Evolutionary conservation across 2,888 invertebrate species (phyloP).

Genomic region (Seira ritae): DNA sequence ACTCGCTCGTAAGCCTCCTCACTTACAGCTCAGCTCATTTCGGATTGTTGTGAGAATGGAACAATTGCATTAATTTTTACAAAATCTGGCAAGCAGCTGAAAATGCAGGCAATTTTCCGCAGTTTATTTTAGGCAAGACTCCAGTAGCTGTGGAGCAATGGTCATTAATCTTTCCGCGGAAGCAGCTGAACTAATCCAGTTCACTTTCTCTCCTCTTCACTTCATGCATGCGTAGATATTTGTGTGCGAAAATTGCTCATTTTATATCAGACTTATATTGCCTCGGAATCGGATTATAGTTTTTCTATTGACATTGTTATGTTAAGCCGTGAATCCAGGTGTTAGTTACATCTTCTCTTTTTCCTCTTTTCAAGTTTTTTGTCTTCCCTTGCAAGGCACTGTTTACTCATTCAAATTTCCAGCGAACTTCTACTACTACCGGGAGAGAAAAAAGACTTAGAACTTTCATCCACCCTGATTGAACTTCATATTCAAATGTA

Average conservation of each 20-base stretch:
- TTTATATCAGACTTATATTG: slow-evolving; percentile 6
- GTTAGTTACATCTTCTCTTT: slow-evolving; percentile 8
- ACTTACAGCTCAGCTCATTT: background rate
- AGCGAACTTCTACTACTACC: too few species aligned
- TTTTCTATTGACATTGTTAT: background rate
- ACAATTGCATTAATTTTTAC: slow-evolving; percentile 8
- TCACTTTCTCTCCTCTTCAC: background rate
- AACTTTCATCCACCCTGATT: slow-evolving; percentile 15
- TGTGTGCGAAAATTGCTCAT: background rate
- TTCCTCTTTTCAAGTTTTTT: slow-evolving; percentile 23
- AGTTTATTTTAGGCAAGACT: slow-evolving; percentile 35
- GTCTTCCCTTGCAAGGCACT: slow-evolving; percentile 10
- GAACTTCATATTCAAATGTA: slow-evolving; percentile 1
- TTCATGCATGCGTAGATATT: background rate
- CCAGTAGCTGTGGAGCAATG: slow-evolving; percentile 37
- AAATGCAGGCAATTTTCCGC: slow-evolving; percentile 19
- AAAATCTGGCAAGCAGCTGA: slow-evolving; percentile 34
- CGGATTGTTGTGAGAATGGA: background rate
- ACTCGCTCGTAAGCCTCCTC: background rate
- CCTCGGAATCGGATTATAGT: background rate
- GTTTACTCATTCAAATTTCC: slow-evolving; percentile 15
- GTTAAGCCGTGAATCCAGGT: slow-evolving; percentile 17
- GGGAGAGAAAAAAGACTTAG: background rate
- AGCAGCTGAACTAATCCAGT: slow-evolving; percentile 32
- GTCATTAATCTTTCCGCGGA: slow-evolving; percentile 47